phyloP scores from a whole-genome alignment of 2,113 vertebrate genomes.

The Brevimyrus niger region DNA sequence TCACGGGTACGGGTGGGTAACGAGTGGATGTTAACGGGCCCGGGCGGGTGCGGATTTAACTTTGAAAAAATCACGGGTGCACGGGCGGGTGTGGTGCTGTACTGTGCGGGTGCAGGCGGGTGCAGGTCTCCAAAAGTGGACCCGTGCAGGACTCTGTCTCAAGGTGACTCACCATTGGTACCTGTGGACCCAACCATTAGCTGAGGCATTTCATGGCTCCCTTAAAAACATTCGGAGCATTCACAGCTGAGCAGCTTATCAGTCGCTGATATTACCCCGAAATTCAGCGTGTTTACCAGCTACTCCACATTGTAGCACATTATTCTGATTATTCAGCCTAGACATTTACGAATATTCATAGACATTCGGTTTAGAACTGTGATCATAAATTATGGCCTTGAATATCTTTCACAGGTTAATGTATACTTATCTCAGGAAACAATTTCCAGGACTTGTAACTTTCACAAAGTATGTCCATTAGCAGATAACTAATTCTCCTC shows the following conservation, averaged over 20 bases:
- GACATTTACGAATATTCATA: neutral
- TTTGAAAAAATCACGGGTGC: too few relatives aligned
- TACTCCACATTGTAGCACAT: neutral
- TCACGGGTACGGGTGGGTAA: too few relatives aligned
- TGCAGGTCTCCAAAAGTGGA: too few relatives aligned
- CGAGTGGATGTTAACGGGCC: too few relatives aligned
- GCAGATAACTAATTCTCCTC: neutral
- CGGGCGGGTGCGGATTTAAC: too few relatives aligned
- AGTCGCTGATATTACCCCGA: neutral
- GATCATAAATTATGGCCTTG: neutral
- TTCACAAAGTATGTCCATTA: neutral
- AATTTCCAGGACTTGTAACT: neutral
- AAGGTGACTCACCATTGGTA: neutral
- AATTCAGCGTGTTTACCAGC: neutral
- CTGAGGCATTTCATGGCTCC: too few relatives aligned
- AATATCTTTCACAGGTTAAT: neutral
- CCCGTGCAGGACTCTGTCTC: too few relatives aligned
- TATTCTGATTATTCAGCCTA: neutral
- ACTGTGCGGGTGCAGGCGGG: too few relatives aligned
- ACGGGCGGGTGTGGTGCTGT: too few relatives aligned
- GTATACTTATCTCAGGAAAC: neutral
- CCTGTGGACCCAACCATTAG: neutral
- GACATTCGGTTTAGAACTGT: neutral
- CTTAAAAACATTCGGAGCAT: neutral
- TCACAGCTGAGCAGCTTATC: neutral